Percentiles rank a stretch among this genome's conserved stretches.
Conservation (phyloP, 2,888 invertebrate species). For the Sarcophaga caerulescens region DNA sequence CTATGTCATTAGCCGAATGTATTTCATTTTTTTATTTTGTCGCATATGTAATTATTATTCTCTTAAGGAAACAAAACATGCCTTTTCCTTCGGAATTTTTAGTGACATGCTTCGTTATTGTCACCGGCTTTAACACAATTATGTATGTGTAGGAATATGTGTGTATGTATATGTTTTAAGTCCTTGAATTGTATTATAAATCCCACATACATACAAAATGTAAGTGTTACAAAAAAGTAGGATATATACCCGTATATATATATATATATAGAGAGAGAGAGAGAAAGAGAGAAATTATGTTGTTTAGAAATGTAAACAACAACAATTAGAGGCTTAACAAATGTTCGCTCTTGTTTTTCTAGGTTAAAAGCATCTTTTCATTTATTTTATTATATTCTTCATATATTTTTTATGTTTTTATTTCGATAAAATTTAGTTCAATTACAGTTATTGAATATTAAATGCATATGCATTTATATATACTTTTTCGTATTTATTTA, state of each 20-base stretch:
- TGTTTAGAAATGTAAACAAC: slow-evolving; percentile 19
- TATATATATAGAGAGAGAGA: slow-evolving; percentile 49
- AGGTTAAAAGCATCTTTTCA: slow-evolving; percentile 14
- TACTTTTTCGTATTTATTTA: not conserved
- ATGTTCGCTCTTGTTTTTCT: slow-evolving; percentile 4
- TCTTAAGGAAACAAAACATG: too few relatives aligned
- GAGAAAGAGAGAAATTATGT: slow-evolving; percentile 27
- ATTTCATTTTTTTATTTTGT: too few relatives aligned
- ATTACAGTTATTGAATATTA: not conserved
- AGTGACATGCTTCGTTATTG: not conserved
- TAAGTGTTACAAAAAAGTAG: not conserved
- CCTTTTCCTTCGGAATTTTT: not conserved
- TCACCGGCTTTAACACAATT: not conserved
- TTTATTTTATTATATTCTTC: not conserved
- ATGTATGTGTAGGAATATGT: not conserved
- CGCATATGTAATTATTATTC: too few relatives aligned
- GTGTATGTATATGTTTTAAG: slow-evolving; percentile 1
- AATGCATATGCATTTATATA: not conserved
- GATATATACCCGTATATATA: too few relatives aligned
- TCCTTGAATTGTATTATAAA: slow-evolving; percentile 62
- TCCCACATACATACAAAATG: slow-evolving; percentile 50
- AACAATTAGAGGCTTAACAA: not conserved
- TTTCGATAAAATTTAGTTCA: not conserved
- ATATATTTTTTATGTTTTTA: not conserved
- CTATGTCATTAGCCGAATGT: too few relatives aligned